phyloP scores from a whole-genome alignment of 2,888 invertebrate genomes.

The Netelia inedita region DNA sequence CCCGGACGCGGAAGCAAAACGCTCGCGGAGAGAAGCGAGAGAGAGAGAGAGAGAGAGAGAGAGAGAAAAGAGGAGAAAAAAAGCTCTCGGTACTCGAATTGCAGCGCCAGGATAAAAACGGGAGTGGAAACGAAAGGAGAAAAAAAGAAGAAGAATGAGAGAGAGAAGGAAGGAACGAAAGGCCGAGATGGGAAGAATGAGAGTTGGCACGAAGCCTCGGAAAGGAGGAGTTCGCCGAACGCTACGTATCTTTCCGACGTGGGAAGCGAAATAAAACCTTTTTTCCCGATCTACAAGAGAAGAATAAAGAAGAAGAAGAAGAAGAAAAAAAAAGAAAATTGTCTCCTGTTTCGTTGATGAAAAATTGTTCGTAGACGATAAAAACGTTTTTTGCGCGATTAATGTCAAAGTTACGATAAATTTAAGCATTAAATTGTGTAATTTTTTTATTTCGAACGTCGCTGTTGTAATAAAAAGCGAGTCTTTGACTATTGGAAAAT shows the following conservation, averaged over 20 bases:
- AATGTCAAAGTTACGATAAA: too few species aligned
- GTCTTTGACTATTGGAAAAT: too few species aligned
- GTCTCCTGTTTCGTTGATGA: constrained; percentile 3
- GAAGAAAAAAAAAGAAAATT: background rate
- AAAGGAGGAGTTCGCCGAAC: constrained; percentile 47
- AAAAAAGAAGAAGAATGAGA: background rate
- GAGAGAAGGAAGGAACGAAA: constrained; percentile 4
- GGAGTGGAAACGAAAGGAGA: background rate
- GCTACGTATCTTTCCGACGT: constrained; percentile 58
- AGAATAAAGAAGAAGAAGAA: constrained; percentile 9
- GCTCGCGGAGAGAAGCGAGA: constrained; percentile 4
- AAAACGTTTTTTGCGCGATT: too few species aligned
- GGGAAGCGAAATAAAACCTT: constrained; percentile 67
- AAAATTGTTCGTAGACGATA: background rate
- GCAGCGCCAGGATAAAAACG: constrained; percentile 40
- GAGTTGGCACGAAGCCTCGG: constrained; percentile 63
- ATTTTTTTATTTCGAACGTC: too few species aligned
- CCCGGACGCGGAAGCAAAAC: constrained; percentile 70
- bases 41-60: constrained; percentile 10
- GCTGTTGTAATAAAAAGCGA: too few species aligned
- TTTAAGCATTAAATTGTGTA: too few species aligned
- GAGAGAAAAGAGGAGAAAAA: constrained; percentile 19
- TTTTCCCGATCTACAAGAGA: constrained; percentile 42
- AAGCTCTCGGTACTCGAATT: constrained; percentile 53
- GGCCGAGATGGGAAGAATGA: constrained; percentile 40